Evolutionary conservation across 2,888 invertebrate species (phyloP).

Genomic region (Cephus sareptanus): DNA sequence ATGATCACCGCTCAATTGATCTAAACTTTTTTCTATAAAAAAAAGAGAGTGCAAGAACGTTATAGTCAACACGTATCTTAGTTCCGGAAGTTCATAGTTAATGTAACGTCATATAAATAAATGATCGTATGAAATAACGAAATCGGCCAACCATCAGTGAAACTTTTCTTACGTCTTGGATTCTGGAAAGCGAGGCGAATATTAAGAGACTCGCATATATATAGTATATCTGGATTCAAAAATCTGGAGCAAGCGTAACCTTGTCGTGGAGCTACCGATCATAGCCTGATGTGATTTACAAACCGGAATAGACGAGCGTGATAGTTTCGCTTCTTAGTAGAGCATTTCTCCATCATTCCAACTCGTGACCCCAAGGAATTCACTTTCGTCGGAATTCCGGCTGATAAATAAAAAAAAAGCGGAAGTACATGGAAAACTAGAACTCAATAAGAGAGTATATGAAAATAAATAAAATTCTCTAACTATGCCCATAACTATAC

Average conservation of each 20-base stretch:
- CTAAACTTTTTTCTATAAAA: not conserved
- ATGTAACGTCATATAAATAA: not conserved
- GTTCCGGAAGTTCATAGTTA: not conserved
- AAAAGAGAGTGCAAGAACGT: not conserved
- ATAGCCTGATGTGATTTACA: constrained; percentile 26
- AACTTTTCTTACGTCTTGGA: not conserved
- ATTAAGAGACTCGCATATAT: constrained; percentile 8
- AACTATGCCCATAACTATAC: not conserved
- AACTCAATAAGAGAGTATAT: not conserved
- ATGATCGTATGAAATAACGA: not conserved
- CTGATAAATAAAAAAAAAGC: not conserved
- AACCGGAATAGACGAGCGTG: constrained; percentile 25
- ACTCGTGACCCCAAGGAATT: constrained; percentile 31
- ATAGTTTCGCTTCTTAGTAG: not conserved
- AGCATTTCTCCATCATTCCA: not conserved
- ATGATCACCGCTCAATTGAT: not conserved
- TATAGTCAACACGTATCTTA: not conserved
- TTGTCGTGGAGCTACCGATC: not conserved
- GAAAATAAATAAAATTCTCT: not conserved
- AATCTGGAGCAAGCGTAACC: constrained; percentile 36
- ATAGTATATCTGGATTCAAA: constrained; percentile 13
- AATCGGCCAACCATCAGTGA: not conserved
- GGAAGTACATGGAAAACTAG: not conserved
- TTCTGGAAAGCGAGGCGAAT: constrained; percentile 11
- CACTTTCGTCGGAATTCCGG: constrained; percentile 38